Conservation (phyloP, 2,113 vertebrate genomes). For the Acanthisitta chloris region DNA sequence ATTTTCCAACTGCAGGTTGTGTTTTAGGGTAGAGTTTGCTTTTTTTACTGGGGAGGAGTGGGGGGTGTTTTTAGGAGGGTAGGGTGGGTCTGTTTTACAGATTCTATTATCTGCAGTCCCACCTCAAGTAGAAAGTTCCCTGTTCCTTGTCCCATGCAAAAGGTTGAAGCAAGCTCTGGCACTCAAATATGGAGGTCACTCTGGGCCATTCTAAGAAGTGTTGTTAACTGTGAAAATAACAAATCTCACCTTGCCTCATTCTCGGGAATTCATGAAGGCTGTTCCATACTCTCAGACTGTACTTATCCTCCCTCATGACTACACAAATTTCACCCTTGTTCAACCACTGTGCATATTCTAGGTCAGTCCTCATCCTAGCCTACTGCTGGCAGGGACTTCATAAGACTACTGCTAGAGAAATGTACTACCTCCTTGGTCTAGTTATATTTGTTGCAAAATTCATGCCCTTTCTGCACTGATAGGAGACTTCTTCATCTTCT, state of each 20-base stretch:
- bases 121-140: background rate
- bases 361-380: background rate
- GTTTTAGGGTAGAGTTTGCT: background rate
- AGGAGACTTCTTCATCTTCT: background rate
- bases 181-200: background rate
- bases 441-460: background rate
- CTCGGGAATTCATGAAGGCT: background rate
- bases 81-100: background rate
- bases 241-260: background rate
- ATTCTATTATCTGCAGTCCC: background rate
- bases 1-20: background rate
- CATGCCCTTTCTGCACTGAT: background rate
- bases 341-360: background rate
- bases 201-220: background rate
- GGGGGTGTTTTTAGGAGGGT: background rate
- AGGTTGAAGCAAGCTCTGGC: background rate
- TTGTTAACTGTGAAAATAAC: background rate
- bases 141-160: background rate
- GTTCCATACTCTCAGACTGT: background rate
- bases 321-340: background rate
- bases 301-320: background rate
- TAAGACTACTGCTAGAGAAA: background rate
- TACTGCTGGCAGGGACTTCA: background rate
- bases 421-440: background rate
- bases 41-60: background rate